Base-by-base conservation (phyloP, 2,888 invertebrate species). In the Lordiphosa andalusiaca region DNA sequence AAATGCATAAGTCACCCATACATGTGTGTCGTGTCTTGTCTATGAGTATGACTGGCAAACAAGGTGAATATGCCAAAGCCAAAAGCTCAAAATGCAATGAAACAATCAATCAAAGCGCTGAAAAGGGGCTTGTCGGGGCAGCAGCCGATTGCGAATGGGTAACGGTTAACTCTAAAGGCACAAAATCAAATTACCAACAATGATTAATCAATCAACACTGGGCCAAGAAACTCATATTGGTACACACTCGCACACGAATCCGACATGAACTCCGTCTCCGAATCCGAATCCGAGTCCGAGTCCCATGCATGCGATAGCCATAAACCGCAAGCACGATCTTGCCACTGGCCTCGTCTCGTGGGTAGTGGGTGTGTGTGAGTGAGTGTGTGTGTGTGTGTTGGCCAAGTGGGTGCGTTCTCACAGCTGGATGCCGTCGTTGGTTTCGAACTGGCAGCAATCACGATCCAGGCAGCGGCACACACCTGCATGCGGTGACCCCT, bases 181-280 rank as follows among this genome's bases (percentile, higher is more conserved):
- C 74, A 77, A 84, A 84, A 80, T 80, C 84, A 78, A 80, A 84
- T 84, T 78, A 78, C 82, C 70, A 64, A 69, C 85, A 69, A 83
- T 81, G 85, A 81, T 81, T 81, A 81, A 81, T 81, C 85, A 81
- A 81, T 81, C 81, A 81, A 80, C 81, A 83, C 73, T 48, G 75
- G 33, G n/a, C 47, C 46, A 36, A 46, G 30, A 48, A 37, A 21
- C 39, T 48, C 35, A 44, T 47, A 39, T 53, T 52, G 23, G 52
- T 13, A 44, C 39, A 4, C 4, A 49, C 41, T 49, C 10, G 35
- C 23, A 40, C 23, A 37, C 49, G 16, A 16, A 16, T 16, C 16
- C 16, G 16, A 16, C 16, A n/a, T n/a, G n/a, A n/a, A n/a, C n/a
- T n/a, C n/a, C n/a, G n/a, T n/a, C n/a, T n/a, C 16, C 40, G 30